Evolutionary conservation across 1,140 invertebrate species (phyloP), one percentile per base, ranked within the genome.

Genomic region (Oppia nitens): DNA sequence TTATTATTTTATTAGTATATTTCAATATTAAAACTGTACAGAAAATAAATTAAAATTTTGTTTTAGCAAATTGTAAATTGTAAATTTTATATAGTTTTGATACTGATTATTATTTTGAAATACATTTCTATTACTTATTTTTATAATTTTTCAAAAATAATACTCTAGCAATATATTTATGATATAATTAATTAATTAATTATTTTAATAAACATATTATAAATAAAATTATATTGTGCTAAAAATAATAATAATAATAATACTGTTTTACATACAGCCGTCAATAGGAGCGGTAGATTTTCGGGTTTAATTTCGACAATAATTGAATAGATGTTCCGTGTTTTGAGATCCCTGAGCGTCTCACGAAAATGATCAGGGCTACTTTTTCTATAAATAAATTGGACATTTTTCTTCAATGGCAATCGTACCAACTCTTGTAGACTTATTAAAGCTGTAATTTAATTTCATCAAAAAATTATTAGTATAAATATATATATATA

Each of bases 331-430:
- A 90, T 86, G 62, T 83, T 80, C 68, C 87, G 84, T 66, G 84
- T 81, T 60, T 84, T 79, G 2, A 90, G 79, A 67, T 87, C 84
- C 47, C 79, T 76, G 4, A 91, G 73, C 2, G 87, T 82, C 63
- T 84, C 79, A 61, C 87, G 74, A 72, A 90, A 90, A 6, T 82
- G 81, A 23, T 76, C 74, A 25, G 82, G 78, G 57, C 78, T 79
- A 1, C 80, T 80, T 70, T 88, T 82, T 45, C 85, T 78, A 57
- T 87, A 85, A 68, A 87, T 87, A 77, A 90, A 82, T 71, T 90
- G 86, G 3, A 68, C 61, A 52, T 71, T 59, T 49, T 67, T 65
- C 32, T 75, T 63, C 17, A 79, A 74, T 29, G 81, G 77, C n/a
- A 78, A 75, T 65, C 82, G 81, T 58, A 87, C 80, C 63, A 93